Evolutionary conservation across 2,797 vertebrate genomes (phyloP), one percentile per base, ranked within the genome.

Genomic region (Acipenser ruthenus): DNA sequence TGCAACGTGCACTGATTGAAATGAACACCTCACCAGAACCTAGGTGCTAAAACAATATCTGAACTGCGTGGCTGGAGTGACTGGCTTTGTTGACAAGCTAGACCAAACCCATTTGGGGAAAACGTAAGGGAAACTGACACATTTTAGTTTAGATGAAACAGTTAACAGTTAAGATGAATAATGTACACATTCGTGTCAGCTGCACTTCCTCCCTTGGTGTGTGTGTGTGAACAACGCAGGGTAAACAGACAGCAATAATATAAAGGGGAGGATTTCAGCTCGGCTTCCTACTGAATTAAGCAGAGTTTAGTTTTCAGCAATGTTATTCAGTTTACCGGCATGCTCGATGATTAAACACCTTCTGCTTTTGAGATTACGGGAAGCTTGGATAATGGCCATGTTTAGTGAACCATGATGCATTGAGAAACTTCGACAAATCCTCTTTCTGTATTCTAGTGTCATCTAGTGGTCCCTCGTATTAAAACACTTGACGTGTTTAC

Each of bases 291-390:
- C 37, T 18, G 64, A 62, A 50, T 65, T 61, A 69, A 62, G 18
- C 60, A 62, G 60, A 62, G 60, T 62, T 62, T 62, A 66, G 58
- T n/a, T 70, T 67, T 69, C 50, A 63, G 70, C 50, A 53, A 56
- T 66, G 12, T 70, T 71, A 65, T 74, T 71, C 58, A 12, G 65
- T 67, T 68, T 66, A 47, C 69, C 65, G 69, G 69, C 72, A 71
- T 69, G 69, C 64, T 68, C 68, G 11, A 66, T 75, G 73, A 76
- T 71, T 72, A 75, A 75, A 65, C 70, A 74, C 66, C 72, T 68
- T 79, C 72, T 73, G 72, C 75, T 72, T 68, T 69, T 60, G 68
- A 75, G 74, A 72, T 74, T 73, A 70, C 65, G 7, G 50, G 63
- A 62, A 56, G 23, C 65, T 50, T 56, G 65, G 61, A 70, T 59